Evolutionary conservation across 2,113 vertebrate genomes (phyloP), one percentile per base, ranked within the genome.

Genomic region (Pica pica): DNA sequence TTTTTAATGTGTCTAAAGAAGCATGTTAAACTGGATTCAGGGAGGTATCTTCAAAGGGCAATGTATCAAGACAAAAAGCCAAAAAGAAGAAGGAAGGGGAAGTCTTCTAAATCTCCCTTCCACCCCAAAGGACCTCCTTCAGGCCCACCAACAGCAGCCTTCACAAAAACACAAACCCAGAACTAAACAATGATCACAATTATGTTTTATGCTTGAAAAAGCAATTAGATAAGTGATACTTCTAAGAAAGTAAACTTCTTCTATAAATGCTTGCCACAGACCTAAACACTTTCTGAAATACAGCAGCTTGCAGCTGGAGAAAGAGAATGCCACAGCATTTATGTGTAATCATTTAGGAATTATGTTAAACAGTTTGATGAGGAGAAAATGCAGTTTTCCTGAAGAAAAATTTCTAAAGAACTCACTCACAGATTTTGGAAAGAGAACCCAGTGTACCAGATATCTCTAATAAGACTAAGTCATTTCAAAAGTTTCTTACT

Each of bases 221-320:
- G 15, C 60, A 92, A 86, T 90, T 85, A 88, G n/a, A 27, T 69
- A 94, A 92, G 42, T 92, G 60, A 77, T 81, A 74, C 33, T 94
- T 92, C 33, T 67, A 47, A 56, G 59, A 95, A 86, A 92, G 88
- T 81, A 89, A 94, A 93, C 89, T 74, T 60, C 15, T 74, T 61
- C 56, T 80, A 44, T 39, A 80, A 95, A 93, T 55, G 79, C 92
- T 92, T 86, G 55, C 47, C 83, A 39, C 49, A 80, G 47, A 92
- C 16, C 60, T 83, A 95, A 94, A 91, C 67, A 91, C 50, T 92
- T 83, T 86, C 67, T 63, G 39, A 93, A 80, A 88, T 16, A 56
- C 24, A 85, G 71, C 35, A 2, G 79, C 71, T 86, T 74, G 74
- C 94, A 95, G 90, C 91, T 97, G 90, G 90, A 91, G 70, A 84